These are phyloP conservation scores for Drosophila athabasca DNA, from an alignment of 1,140 invertebrate genomes.

Conservation along the genomic window DNA sequence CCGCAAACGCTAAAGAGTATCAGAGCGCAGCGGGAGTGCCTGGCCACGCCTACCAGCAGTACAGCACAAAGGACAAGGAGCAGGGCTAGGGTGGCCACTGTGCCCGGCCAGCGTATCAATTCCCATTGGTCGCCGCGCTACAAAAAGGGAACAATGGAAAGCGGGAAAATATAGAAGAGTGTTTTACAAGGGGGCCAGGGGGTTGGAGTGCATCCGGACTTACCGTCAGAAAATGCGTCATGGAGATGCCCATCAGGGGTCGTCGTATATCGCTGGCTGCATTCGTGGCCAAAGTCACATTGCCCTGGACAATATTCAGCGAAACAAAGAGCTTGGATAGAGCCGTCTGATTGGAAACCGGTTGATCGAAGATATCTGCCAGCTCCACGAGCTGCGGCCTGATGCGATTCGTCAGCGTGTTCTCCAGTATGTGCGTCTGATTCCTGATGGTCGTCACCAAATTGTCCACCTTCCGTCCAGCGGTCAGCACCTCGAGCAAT, in stretches of 20 bases:
- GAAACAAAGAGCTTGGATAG: constrained; percentile 87
- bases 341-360: constrained; percentile 90
- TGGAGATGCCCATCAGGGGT: constrained; percentile 88
- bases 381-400: constrained; percentile 88
- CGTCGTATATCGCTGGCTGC: constrained; percentile 89
- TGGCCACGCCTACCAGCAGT: constrained; percentile 91
- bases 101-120: constrained; percentile 90
- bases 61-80: constrained; percentile 92
- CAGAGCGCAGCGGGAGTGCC: constrained; percentile 88
- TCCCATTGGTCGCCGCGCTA: constrained; percentile 86
- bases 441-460: constrained; percentile 90
- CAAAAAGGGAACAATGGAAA: constrained; percentile 23
- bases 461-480: constrained; percentile 90
- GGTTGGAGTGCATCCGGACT: constrained; percentile 1
- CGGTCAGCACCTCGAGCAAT: constrained; percentile 90
- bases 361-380: constrained; percentile 89
- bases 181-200: neutral
- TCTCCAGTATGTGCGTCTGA: constrained; percentile 87
- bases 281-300: constrained; percentile 88
- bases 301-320: constrained; percentile 88
- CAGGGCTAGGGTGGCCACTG: constrained; percentile 90
- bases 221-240: constrained; percentile 87
- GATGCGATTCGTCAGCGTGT: constrained; percentile 88
- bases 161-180: too few species aligned
- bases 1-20: constrained; percentile 89